Percentiles rank a stretch among this genome's conserved stretches.
Conservation (phyloP, 2,888 invertebrate genomes). For the Hyles lineata region DNA sequence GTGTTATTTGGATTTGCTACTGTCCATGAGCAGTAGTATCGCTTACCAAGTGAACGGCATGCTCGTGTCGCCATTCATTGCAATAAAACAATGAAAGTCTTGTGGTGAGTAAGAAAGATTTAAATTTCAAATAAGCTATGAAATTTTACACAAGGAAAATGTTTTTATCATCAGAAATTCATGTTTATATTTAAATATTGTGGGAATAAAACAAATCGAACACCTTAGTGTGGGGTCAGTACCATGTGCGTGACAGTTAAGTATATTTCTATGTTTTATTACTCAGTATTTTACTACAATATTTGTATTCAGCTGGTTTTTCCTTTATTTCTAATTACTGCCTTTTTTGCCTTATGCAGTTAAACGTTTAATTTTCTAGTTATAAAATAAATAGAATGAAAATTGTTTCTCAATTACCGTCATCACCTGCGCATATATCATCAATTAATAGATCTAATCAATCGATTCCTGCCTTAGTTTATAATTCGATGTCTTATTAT, state of each 20-base stretch:
- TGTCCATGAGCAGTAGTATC: no score
- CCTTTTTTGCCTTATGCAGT: neutral
- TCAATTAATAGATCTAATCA: conserved; percentile 2
- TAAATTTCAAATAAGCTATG: no score
- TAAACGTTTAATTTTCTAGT: conserved; percentile 3
- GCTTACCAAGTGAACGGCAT: no score
- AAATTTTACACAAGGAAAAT: no score
- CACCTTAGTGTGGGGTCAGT: no score
- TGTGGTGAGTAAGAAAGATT: no score
- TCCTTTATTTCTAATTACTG: neutral
- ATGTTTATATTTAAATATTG: no score
- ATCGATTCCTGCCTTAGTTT: neutral
- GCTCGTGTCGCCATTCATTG: no score
- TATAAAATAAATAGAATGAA: conserved; percentile 9
- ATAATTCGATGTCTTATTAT: neutral
- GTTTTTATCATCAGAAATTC: no score
- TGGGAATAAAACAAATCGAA: no score
- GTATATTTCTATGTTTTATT: neutral
- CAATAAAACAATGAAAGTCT: no score
- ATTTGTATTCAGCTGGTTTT: neutral
- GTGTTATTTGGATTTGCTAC: no score
- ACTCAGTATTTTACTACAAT: neutral
- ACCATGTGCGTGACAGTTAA: neutral
- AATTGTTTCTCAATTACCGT: conserved; percentile 5
- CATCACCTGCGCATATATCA: conserved; percentile 11